A percentile compares a stretch with the other conserved stretches of the same genome.
phyloP scores from a whole-genome alignment of 2,797 vertebrate genomes.

The Denticeps clupeoides region DNA sequence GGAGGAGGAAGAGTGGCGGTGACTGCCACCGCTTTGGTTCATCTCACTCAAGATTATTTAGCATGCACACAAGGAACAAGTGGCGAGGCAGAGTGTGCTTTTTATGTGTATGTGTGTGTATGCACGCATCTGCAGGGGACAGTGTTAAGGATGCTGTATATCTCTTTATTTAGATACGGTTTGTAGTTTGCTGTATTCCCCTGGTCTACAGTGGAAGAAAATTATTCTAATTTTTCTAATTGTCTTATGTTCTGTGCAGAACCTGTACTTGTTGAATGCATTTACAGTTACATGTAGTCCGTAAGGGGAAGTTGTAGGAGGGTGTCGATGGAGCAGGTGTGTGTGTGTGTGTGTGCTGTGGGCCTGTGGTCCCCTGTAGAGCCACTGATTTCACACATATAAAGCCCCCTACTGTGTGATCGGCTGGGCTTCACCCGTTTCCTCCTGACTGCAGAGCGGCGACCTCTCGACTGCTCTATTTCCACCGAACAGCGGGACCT shows the following conservation, averaged over 20 bases:
- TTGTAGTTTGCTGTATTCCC: no score
- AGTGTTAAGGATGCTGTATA: not conserved
- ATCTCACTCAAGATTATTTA: conserved; percentile 59
- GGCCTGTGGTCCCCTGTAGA: conserved; percentile 14
- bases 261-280: no score
- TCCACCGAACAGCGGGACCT: no score
- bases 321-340: not conserved
- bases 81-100: conserved; percentile 5
- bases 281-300: no score
- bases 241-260: no score
- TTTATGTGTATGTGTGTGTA: not conserved
- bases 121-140: not conserved
- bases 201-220: no score
- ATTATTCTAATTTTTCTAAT: no score
- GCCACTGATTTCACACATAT: conserved; percentile 10
- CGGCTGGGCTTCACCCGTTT: conserved; percentile 3
- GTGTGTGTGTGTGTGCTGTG: conserved; percentile 9
- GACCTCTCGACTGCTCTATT: no score
- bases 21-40: conserved; percentile 52
- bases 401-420: conserved; percentile 8
- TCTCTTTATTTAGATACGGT: no score
- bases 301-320: no score
- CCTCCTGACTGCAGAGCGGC: no score
- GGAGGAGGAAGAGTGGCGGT: conserved; percentile 2
- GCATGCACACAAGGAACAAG: conserved; percentile 26